Conservation (phyloP, 2,888 invertebrate species). For the Drosophila neonasuta region DNA sequence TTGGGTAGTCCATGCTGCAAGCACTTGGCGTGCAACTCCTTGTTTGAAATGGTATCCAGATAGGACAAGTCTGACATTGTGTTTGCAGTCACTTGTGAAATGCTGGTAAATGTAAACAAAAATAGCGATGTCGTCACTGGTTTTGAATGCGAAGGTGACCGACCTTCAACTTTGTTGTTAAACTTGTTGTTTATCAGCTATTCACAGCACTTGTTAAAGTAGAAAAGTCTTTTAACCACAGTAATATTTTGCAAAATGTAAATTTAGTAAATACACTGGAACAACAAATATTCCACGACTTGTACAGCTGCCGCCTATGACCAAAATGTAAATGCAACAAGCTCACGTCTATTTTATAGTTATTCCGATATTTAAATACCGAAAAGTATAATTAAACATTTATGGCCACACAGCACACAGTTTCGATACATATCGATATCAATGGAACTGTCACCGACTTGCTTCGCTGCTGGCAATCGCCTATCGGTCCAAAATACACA, state of each 20-base stretch:
- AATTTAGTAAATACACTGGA: not conserved
- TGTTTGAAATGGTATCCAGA: conserved; percentile 76
- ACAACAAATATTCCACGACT: not conserved
- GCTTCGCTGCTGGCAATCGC: conserved; percentile 9
- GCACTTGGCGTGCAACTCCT: conserved; percentile 74
- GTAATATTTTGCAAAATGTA: not conserved
- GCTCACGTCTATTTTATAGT: not conserved
- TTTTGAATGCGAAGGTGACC: conserved; percentile 17
- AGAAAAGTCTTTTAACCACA: not conserved
- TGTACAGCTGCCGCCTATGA: not conserved
- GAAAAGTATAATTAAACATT: not conserved
- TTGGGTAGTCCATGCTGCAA: conserved; percentile 78
- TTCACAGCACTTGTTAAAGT: not conserved
- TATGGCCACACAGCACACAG: too few species aligned
- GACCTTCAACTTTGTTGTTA: conserved; percentile 7
- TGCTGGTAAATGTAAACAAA: conserved; percentile 29
- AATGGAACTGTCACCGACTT: not conserved
- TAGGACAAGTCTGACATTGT: conserved; percentile 58
- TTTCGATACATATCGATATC: conserved; percentile 9
- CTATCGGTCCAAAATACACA: conserved; percentile 48
- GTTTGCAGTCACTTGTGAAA: conserved; percentile 46
- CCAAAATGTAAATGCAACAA: not conserved
- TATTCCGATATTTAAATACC: not conserved
- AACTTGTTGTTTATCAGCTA: not conserved
- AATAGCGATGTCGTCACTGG: conserved; percentile 62